Base-by-base conservation (phyloP, 2,888 invertebrate genomes). In the Drosophila atroscutellata region DNA sequence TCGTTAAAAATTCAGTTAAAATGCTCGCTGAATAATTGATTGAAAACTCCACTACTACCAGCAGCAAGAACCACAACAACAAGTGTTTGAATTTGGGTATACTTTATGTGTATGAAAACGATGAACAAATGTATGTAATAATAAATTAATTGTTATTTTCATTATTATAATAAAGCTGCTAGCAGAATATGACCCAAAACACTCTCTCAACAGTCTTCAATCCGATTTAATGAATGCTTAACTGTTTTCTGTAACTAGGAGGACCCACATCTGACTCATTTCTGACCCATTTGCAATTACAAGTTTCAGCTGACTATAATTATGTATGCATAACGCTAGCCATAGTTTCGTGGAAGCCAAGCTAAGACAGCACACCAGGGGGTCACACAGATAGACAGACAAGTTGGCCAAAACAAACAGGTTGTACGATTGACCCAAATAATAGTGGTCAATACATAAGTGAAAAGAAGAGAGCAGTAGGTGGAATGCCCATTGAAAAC, bases 361-460 rank as follows among this genome's bases (percentile, higher is more conserved):
- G 24, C 26, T 47, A 9, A 18, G 24, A 11, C 39, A 45, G 15
- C 15, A 24, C 9, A 18, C n/a, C 24, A 42, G n/a, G 42, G 39
- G 54, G 51, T 34, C 28, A 34, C 37, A 26, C 26, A 8, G 24
- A 45, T 24, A 45, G 15, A 45, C 11, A 20, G 39, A 11, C 11
- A 42, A 42, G n/a, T 55, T 62, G 55, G 37, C 66, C 39, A 66
- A 37, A 37, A 63, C 49, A 63, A 63, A 52, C 55, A 62, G 54
- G 37, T 51, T 68, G 58, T 65, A 52, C 45, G 64, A 47, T 58
- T 69, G 69, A 59, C 66, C 69, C 55, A 66, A 51, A 66, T 66
- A 54, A 36, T 52, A 28, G n/a, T 49, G 62, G 63, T 57, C 68
- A 52, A 63, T 56, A 26, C 34, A 57, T 36, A 49, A 61, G 49